Evolutionary conservation across 53 echinoderm and acorn worm species (phyloP).

Genomic region (Paracentrotus lividus): DNA sequence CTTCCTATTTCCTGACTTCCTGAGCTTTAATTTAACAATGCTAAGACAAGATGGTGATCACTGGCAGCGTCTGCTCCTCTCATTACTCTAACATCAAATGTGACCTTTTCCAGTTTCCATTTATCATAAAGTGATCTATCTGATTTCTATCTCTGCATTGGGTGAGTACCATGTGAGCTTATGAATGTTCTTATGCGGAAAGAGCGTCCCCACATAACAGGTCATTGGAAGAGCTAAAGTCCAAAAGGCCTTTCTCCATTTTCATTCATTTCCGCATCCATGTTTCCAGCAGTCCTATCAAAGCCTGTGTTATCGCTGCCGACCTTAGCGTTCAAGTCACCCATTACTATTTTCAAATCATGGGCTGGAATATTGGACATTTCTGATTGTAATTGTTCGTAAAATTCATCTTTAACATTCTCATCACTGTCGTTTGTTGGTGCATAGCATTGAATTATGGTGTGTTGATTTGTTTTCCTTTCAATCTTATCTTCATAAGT

Average conservation of each 20-base stretch:
- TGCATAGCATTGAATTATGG: conserved; percentile 74
- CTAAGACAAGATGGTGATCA: too few species aligned
- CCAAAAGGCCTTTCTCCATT: conserved; percentile 71
- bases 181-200: conserved; percentile 54
- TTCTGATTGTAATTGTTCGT: conserved; percentile 69
- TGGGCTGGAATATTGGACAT: conserved; percentile 51
- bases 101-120: conserved; percentile 62
- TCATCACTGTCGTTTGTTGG: conserved; percentile 77
- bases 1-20: too few species aligned
- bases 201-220: conserved; percentile 73
- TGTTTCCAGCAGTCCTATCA: conserved; percentile 73
- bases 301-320: conserved; percentile 68
- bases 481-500: conserved; percentile 66
- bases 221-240: conserved; percentile 56
- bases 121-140: conserved; percentile 75
- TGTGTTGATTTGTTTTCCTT: conserved; percentile 51
- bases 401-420: conserved; percentile 69
- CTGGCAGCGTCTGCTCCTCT: too few species aligned
- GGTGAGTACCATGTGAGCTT: conserved; percentile 74
- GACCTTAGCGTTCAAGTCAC: conserved; percentile 80
- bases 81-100: conserved; percentile 57
- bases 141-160: conserved; percentile 72
- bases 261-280: conserved; percentile 71
- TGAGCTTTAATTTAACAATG: too few species aligned
- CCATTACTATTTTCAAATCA: conserved; percentile 75